Evolutionary conservation across 2,797 vertebrate species (phyloP), one percentile per base, ranked within the genome.

Genomic region (Coilia nasus): DNA sequence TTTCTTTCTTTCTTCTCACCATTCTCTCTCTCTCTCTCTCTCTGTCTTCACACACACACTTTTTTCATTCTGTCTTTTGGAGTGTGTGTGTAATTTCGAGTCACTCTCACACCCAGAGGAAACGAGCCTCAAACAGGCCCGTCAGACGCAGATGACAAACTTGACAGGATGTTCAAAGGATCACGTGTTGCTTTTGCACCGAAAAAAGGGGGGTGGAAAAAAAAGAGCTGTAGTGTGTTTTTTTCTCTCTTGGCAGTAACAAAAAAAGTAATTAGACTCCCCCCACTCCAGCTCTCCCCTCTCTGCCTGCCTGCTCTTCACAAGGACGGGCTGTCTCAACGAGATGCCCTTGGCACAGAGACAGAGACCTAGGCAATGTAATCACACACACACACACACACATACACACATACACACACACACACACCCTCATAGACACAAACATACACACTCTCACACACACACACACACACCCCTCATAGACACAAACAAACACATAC

Each of bases 81-180:
- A 54, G 50, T 10, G 50, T 10, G 50, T 62, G 31, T 60, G 31
- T 44, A 23, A 21, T 15, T 62, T 62, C 28, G 17, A 64, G 35
- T 78, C 82, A 23, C 10, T 59, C 82, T 60, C 82, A 82, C 81
- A 83, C 82, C 0, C 82, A 14, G 31, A 41, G 71, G 35, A 83
- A 64, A 35, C 83, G 60, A 47, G 41, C 57, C 41, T 11, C 71
- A 75, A 60, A 41, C 41, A 19, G 84, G 44, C 50, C 78, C 85
- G 85, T 87, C 89, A 89, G 82, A 50, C 83, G 41, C 89, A 88
- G 87, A 87, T 88, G 89, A 88, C 75, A n/a, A 78, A 62, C 83
- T 86, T 83, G 62, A 86, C 85, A 85, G 44, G 81, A 46, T 84
- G 82, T 59, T 86, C 71, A 85, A 88, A 84, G 67, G 46, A 87